Evolutionary conservation across 2,888 invertebrate species (phyloP), one percentile per base, ranked within the genome.

Genomic region (Eristalinus aeneus): DNA sequence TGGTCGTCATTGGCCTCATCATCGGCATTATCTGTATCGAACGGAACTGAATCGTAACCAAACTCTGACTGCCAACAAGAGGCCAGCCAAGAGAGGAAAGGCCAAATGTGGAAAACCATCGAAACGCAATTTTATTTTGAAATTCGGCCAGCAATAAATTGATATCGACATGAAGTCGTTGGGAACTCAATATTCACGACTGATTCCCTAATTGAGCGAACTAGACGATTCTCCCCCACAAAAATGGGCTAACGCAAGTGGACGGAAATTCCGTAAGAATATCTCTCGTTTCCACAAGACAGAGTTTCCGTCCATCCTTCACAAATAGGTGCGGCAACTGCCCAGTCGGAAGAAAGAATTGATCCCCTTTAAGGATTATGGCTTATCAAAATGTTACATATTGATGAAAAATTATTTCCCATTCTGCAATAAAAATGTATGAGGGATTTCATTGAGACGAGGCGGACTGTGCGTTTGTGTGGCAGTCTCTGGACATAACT

Each of bases 351-450:
- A 73, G 22, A 65, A 60, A 61, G 74, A 87, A 85, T 84, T 88
- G 88, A 88, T 88, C 88, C 88, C 88, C 85, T 88, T 88, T 88
- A 88, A 82, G 88, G 88, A 88, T 88, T 88, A 88, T 88, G 87
- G 88, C 84, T 88, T 88, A 88, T 88, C 88, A 88, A 88, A 88
- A 82, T 87, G 87, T 88, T 87, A 88, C 88, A 88, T 88, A 88
- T 87, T 88, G 88, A 88, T 88, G 88, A 88, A 88, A 88, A 85
- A 88, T 88, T 88, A 88, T 88, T 84, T 27, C 27, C 86, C 77
- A 69, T 83, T 76, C 65, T 72, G 87, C 83, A 88, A 88, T 88
- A 88, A 88, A 88, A 88, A 88, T 88, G 84, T 88, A 88, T 88
- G 88, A 88, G 88, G 85, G 82, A 82, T 82, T 82, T 79, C 77